phyloP scores from a whole-genome alignment of 2,888 invertebrate genomes.

The Agrochola lychnidis region DNA sequence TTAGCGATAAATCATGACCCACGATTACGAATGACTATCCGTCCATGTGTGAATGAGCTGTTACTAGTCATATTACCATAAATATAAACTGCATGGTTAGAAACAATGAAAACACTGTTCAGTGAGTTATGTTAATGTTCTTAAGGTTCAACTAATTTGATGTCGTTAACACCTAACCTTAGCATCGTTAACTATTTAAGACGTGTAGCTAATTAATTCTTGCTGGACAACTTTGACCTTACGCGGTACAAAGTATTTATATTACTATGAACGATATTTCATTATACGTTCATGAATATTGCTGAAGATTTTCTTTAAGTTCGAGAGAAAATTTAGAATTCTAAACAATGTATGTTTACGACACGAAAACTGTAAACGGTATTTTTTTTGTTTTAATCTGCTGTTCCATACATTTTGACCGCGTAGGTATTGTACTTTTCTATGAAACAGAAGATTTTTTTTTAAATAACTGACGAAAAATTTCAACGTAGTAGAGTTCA shows the following conservation, averaged over 20 bases:
- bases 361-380: no score
- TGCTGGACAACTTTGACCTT: slow-evolving; percentile 43
- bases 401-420: no score
- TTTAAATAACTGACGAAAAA: no score
- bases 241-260: slow-evolving; percentile 12
- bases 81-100: slow-evolving; percentile 10
- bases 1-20: neutral
- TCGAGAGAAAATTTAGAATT: neutral
- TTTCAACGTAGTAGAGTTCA: no score
- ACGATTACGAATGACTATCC: neutral
- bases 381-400: no score
- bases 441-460: no score
- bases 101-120: slow-evolving; percentile 32
- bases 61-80: neutral
- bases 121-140: slow-evolving; percentile 22
- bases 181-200: slow-evolving; percentile 39
- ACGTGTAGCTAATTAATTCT: slow-evolving; percentile 42
- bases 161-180: slow-evolving; percentile 48
- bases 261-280: neutral
- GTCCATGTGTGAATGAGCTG: neutral
- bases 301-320: neutral
- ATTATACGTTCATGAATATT: slow-evolving; percentile 23
- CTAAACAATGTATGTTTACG: neutral
- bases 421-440: no score
- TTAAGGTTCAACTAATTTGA: slow-evolving; percentile 43